Base-by-base conservation (phyloP, 1,140 invertebrate species). In the Formica exsecta region DNA sequence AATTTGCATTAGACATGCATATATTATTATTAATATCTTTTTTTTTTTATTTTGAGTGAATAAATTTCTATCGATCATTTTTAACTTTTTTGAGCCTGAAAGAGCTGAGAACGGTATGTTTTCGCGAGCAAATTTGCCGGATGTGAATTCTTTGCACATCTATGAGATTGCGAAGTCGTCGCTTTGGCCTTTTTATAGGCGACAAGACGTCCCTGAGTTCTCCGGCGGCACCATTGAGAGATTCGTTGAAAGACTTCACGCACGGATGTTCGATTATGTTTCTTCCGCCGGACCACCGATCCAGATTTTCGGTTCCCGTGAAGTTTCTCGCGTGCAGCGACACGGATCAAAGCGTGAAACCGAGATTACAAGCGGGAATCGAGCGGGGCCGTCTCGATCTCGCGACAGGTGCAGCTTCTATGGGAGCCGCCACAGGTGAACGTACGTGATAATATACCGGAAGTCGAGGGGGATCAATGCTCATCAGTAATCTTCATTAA, bases 321-420 rank as follows among this genome's bases (percentile, higher is more conserved):
- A 57, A 80, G 51, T 4, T 22, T 48, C 51, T 83, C 54, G 79
- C 79, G 79, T 83, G 79, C 51, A 83, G 25, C 79, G 79, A 83
- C 79, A 73, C 79, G 66, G 66, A 81, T 81, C 77, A 83, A 83
- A 83, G 54, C 79, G 68, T 83, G 79, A 83, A 83, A 83, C 68
- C 68, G 38, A 16, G 48, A 83, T 83, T 83, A 83, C 57, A 22
- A 32, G 41, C 54, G 79, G 16, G 54, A 83, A 83, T 83, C 54
- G 57, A 19, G 65, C 65, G 38, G 38, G 25, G 5, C 32, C 16
- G 16, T 81, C 32, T 71, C 65, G 77, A 61, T 61, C 41, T 71
- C 29, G 59, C 44, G 66, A 73, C 79, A 83, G 79, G 79, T 83
- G 79, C 41, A 32, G 25, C 19, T 73, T 61, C 79, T 61, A n/a